A percentile compares a stretch with the other conserved stretches of the same genome.
Evolutionary conservation across 1,140 invertebrate species (phyloP).

Genomic region (Arctopsyche grandis): DNA sequence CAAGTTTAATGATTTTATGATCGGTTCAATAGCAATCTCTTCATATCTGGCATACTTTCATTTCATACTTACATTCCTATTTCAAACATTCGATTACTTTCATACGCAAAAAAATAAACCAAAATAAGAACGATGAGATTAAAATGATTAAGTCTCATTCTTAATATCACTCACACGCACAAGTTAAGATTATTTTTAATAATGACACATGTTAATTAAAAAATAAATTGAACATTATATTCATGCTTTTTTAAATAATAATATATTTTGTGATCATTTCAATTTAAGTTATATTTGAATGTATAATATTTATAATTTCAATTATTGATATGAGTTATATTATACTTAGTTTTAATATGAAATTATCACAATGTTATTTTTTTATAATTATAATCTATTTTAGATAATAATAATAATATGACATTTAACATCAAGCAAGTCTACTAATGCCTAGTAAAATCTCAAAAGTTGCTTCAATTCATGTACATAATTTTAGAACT

Average conservation of each 20-base stretch:
- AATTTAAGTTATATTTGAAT: background rate
- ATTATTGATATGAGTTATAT: no score
- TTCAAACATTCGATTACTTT: background rate
- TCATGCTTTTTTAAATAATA: constrained; percentile 10
- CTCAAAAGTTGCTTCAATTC: background rate
- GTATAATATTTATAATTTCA: no score
- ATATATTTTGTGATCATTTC: constrained; percentile 17
- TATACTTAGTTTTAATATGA: background rate
- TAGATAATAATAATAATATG: background rate
- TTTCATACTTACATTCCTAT: background rate
- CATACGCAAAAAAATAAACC: no score
- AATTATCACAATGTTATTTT: constrained; percentile 17
- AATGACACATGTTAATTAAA: background rate
- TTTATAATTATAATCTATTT: background rate
- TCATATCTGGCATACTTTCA: background rate
- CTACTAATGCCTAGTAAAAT: background rate
- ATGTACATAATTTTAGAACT: no score
- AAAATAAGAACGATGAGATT: background rate
- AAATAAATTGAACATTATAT: constrained; percentile 7
- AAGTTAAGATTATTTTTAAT: background rate
- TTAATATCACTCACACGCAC: background rate
- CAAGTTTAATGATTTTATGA: constrained; percentile 14
- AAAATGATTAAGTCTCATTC: background rate
- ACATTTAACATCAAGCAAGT: constrained; percentile 7
- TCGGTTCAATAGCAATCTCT: background rate